Evolutionary conservation across 2,797 vertebrate species (phyloP).

Genomic region (Sylvia borin): DNA sequence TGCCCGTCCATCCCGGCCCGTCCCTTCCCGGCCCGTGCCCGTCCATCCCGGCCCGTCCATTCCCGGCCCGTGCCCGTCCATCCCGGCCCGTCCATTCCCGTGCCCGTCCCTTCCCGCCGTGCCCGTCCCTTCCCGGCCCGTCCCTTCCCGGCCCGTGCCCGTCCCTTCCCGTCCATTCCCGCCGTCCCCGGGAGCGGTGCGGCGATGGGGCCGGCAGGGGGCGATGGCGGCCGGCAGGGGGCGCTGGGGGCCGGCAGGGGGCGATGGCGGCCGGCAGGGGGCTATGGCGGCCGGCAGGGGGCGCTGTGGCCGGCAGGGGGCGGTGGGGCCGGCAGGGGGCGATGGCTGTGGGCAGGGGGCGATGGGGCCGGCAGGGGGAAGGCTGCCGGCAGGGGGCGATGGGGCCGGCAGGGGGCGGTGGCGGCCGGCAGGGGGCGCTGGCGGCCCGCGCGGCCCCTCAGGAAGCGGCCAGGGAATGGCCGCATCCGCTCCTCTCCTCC

Average conservation of each 20-base stretch:
- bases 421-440: background rate
- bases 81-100: too few species aligned
- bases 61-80: too few species aligned
- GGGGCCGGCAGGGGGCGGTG: too few species aligned
- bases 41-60: background rate
- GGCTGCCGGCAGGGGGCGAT: too few species aligned
- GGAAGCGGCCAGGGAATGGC: background rate
- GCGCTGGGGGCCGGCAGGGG: background rate
- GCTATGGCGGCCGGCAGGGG: background rate
- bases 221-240: background rate
- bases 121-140: too few species aligned
- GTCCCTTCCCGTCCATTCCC: too few species aligned
- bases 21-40: background rate
- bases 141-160: too few species aligned
- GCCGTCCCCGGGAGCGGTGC: background rate
- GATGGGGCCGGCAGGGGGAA: background rate
- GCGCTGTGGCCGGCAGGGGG: background rate
- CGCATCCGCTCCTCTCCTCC: accelerated
- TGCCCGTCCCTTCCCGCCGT: too few species aligned
- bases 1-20: background rate
- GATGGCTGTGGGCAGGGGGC: too few species aligned
- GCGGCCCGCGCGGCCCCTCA: background rate
- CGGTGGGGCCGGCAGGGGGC: background rate
- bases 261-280: background rate
- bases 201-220: background rate